Base-by-base conservation (phyloP, 2,113 vertebrate genomes). In the Neofelis nebulosa region DNA sequence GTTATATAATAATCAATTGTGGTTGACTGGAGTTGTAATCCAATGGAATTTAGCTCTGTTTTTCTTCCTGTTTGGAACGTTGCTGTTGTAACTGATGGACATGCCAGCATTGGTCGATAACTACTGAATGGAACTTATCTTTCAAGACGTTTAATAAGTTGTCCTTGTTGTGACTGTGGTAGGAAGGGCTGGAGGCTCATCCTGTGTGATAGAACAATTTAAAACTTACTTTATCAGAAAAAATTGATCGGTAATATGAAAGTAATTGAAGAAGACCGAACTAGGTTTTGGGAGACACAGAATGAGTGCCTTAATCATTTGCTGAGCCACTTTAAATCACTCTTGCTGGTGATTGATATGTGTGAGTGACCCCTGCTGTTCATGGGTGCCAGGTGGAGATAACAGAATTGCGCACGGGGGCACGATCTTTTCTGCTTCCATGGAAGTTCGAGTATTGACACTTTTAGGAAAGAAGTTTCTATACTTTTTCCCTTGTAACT, bases 11-110 rank as follows among this genome's bases (percentile, higher is more conserved):
- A 48, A 45, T 85, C 52, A 36, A 52, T 89, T 12, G 11, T 52
- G 38, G 21, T 93, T 71, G n/a, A 61, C 36, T 80, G 63, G 87
- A 92, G 45, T 97, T 98, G 78, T 84, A 65, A 95, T 98, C 89
- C 83, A 76, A 68, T 93, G 93, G 83, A 97, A 98, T 97, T 98
- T 98, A 97, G 84, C 57, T 97, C 96, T 97, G 74, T 78, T 97
- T 98, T 97, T 97, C 89, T 71, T 97, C 97, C 95, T 93, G 86
- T 97, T 91, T 94, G 45, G 92, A 86, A 71, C 80, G 29, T 76
- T 91, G 69, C 91, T 91, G 69, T 97, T 97, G 87, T 94, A 94
- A 73, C 25, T 52, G 98, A 95, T 97, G 33, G 38, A 90, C 97
- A 81, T 0, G 2, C 96, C 92, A 92, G 81, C 87, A 91, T 71